Evolutionary conservation across 2,888 invertebrate genomes (phyloP), one percentile per base, ranked within the genome.

Genomic region (Chironomus riparius): DNA sequence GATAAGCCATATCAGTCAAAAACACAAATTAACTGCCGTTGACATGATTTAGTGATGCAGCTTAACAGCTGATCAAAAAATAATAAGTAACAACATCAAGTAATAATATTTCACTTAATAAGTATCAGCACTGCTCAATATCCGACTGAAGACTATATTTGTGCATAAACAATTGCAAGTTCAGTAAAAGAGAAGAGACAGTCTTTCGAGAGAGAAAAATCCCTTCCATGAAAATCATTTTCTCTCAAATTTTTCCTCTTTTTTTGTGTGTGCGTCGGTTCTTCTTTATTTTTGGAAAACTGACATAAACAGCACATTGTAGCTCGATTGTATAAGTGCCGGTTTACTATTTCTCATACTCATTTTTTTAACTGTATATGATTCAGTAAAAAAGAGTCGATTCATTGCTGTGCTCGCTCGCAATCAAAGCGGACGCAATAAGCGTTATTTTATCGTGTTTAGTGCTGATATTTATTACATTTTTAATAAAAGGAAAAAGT

Each of bases 371-470:
- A 38, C 38, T 38, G 38, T 38, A 38, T 10, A 38, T 38, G 38
- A n/a, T 50, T 50, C 50, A 50, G 3, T 50, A n/a, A 56, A 56
- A 38, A 15, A 56, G n/a, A 56, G n/a, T 56, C 56, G 38, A 18
- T 18, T 65, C 65, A 65, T 50, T 71, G 71, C 47, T 24, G 21
- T 24, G 38, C 28, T 18, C 15, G 47, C 48, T 68, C 74, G 65
- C 74, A 74, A 24, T 18, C 47, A 47, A 74, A 47, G 48, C 74
- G 74, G 74, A 74, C 74, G 70, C 62, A 62, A 21, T 13, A 65
- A 24, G 18, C 7, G 65, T 24, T 21, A 65, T 65, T 13, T 38
- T 22, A 21, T 13, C 65, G 65, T 56, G 56, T 15, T 18, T 56
- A 15, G 56, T 56, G 56, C 56, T 56, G 56, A 56, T 56, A 56